Conservation (phyloP, 2,888 invertebrate species). For the Caenorhabditis angaria region DNA sequence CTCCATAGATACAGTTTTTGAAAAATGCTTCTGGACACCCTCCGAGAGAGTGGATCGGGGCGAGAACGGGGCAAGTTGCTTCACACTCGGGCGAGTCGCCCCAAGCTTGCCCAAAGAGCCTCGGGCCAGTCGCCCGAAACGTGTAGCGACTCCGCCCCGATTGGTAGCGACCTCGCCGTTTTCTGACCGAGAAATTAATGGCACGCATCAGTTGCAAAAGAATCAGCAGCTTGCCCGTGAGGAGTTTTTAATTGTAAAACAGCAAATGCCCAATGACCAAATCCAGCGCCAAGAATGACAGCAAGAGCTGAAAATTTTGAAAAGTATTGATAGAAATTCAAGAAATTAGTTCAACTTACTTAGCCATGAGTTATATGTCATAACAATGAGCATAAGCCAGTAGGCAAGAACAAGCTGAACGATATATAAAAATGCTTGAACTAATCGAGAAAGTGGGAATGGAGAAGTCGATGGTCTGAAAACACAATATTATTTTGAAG, state of each 20-base stretch:
- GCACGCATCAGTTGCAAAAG: conserved; percentile 59
- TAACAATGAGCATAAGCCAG: conserved; percentile 68
- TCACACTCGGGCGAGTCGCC: too few species aligned
- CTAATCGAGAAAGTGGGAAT: conserved; percentile 17
- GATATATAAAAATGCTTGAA: conserved; percentile 37
- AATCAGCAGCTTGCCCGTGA: conserved; percentile 47
- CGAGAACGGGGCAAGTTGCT: too few species aligned
- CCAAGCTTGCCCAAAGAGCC: too few species aligned
- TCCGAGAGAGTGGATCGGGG: too few species aligned
- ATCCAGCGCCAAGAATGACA: conserved; percentile 63
- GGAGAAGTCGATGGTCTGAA: not conserved
- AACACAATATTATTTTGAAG: too few species aligned
- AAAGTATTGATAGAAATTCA: not conserved
- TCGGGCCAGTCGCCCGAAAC: too few species aligned
- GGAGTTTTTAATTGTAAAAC: conserved; percentile 46
- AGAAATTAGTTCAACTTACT: conserved; percentile 32
- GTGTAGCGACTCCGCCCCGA: too few species aligned
- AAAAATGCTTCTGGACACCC: too few species aligned
- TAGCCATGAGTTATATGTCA: conserved; percentile 69
- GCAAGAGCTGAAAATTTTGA: conserved; percentile 51
- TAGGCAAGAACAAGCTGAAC: conserved; percentile 66
- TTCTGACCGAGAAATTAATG: conserved; percentile 40
- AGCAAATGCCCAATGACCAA: conserved; percentile 67
- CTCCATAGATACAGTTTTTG: too few species aligned
- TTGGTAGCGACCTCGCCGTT: too few species aligned